Evolutionary conservation across 2,888 invertebrate genomes (phyloP).

Genomic region (Eupithecia subumbrata): DNA sequence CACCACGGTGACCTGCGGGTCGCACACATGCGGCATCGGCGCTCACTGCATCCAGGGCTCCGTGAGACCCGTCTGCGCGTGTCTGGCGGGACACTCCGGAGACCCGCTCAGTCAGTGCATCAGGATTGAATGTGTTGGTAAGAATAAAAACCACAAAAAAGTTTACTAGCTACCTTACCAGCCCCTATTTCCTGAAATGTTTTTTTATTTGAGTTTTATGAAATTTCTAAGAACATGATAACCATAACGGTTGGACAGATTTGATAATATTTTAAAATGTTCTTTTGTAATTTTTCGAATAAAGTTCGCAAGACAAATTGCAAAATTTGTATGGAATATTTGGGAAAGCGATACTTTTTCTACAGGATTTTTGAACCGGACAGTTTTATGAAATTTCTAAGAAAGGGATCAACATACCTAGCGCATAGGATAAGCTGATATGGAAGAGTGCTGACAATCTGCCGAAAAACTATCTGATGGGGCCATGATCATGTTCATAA

Average conservation of each 20-base stretch:
- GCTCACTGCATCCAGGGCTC: slow-evolving; percentile 87
- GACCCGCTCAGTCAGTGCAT: slow-evolving; percentile 90
- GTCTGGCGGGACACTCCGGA: slow-evolving; percentile 90
- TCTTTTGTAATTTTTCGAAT: too few relatives aligned
- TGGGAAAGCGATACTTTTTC: too few relatives aligned
- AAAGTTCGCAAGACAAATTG: too few relatives aligned
- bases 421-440: not conserved
- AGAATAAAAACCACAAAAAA: slow-evolving; percentile 50
- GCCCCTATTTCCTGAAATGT: too few relatives aligned
- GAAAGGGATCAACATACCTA: not conserved
- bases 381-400: too few relatives aligned
- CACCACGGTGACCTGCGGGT: slow-evolving; percentile 80
- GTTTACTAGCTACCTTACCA: too few relatives aligned
- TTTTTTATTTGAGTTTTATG: too few relatives aligned
- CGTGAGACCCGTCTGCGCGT: slow-evolving; percentile 91
- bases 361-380: too few relatives aligned
- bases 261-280: too few relatives aligned
- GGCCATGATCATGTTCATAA: not conserved
- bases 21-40: slow-evolving; percentile 87
- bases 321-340: too few relatives aligned
- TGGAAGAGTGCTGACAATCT: not conserved
- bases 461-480: not conserved
- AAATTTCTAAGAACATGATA: too few relatives aligned
- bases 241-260: too few relatives aligned
- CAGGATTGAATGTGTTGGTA: slow-evolving; percentile 89